These are phyloP conservation scores for Neoarius graeffei DNA, from an alignment of 2,113 vertebrate genomes.

Conservation along the genomic window DNA sequence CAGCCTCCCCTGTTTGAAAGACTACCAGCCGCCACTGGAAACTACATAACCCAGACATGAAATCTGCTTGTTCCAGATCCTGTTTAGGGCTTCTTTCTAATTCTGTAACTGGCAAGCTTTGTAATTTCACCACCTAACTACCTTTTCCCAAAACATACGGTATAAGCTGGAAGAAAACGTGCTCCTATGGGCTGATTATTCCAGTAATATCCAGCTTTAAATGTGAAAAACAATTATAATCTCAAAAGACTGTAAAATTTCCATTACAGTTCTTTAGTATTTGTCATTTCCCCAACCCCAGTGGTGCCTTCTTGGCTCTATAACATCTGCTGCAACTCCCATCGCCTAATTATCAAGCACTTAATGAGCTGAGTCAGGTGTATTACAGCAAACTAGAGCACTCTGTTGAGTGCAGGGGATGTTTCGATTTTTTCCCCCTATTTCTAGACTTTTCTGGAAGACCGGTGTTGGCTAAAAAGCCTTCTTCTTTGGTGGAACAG, in stretches of 20 bases:
- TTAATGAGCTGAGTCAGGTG: conserved; percentile 32
- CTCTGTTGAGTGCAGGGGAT: neutral
- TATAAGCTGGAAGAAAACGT: neutral
- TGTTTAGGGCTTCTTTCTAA: too few species aligned
- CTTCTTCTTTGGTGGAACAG: neutral
- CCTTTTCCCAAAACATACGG: neutral
- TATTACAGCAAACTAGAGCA: conserved; percentile 1
- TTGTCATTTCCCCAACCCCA: conserved; percentile 11
- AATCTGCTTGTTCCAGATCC: neutral
- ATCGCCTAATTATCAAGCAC: conserved; percentile 22
- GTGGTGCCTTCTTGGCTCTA: neutral
- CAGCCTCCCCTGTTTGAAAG: too few species aligned
- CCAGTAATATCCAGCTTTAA: neutral
- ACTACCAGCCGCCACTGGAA: too few species aligned
- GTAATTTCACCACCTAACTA: neutral
- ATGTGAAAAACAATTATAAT: neutral
- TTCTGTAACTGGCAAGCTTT: neutral
- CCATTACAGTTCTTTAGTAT: neutral
- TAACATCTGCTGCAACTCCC: conserved; percentile 21
- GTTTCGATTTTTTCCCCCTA: neutral
- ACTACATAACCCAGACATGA: neutral
- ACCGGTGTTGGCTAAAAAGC: neutral
- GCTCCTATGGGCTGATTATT: neutral
- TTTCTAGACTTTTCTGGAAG: neutral
- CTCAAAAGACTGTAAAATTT: neutral